Base-by-base conservation (phyloP, 2,888 invertebrate species). In the Tenthredo livida region DNA sequence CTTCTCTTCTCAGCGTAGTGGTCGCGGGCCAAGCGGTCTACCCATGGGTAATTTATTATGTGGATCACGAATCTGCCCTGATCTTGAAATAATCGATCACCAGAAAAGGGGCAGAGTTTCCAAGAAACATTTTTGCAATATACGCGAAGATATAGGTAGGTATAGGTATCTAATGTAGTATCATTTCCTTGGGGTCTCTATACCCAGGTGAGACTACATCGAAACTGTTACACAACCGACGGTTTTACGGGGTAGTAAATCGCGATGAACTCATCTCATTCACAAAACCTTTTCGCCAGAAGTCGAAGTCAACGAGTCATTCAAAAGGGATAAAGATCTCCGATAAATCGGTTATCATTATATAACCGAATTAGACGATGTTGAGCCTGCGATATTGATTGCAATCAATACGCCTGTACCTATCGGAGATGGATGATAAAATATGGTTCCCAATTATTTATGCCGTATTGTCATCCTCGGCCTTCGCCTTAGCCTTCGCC, bases 1-100 rank as follows among this genome's bases (percentile, higher is more conserved):
- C 87, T 86, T 86, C 86, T 37, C 5, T 70, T 61, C 61, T 58
- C 9, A 58, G 9, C 58, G 25, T 21, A 21, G 58, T 58, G 0
- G 25, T 61, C 61, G 61, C 25, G 61, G 61, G 25, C 61, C 54
- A 54, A 25, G 61, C 61, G 61, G 25, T 61, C 61, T 61, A 21
- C 67, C 67, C 17, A 6, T 6, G 33, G 29, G 7, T 67, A 10
- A 67, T 67, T 67, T 67, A 17, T 67, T 67, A 67, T 67, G 67
- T 67, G 15, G 43, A 43, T 40, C 73, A 40, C 73, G 73, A 43
- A 73, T 47, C 73, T 73, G 40, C 77, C 77, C 33, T 77, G 77
- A 77, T 77, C 77, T 77, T 77, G 77, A 77, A 54, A 77, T 50
- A 47, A 15, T 77, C 77, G 50, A 50, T 77, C 54, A 33, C 54